phyloP scores from a whole-genome alignment of 1,140 invertebrate species.

The Spodoptera frugiperda region DNA sequence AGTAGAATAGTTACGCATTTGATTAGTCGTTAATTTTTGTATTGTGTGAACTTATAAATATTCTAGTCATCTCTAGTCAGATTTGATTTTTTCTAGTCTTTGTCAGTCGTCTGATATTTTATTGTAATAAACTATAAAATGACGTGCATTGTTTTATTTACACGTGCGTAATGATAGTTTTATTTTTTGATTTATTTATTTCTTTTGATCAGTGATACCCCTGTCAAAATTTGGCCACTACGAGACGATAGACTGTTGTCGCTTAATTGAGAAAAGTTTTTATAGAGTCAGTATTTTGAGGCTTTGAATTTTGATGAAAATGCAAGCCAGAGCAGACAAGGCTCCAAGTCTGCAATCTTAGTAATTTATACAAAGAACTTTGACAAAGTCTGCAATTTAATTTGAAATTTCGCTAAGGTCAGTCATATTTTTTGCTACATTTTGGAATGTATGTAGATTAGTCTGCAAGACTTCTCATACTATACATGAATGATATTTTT shows the following conservation, averaged over 20 bases:
- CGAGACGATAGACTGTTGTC: slow-evolving; percentile 78
- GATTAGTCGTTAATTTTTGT: slow-evolving; percentile 56
- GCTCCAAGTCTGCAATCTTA: slow-evolving; percentile 30
- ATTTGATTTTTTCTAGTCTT: slow-evolving; percentile 56
- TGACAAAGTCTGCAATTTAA: slow-evolving; percentile 39
- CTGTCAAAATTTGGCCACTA: slow-evolving; percentile 71
- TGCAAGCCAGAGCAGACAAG: slow-evolving; percentile 25
- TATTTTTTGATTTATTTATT: slow-evolving; percentile 45
- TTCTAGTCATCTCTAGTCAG: slow-evolving; percentile 83
- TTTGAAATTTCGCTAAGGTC: slow-evolving; percentile 45
- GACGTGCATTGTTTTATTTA: slow-evolving; percentile 80
- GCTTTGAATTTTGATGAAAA: slow-evolving; percentile 63
- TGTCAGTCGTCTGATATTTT: slow-evolving; percentile 60
- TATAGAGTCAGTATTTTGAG: slow-evolving; percentile 75
- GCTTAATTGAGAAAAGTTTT: slow-evolving; percentile 71
- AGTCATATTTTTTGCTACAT: slow-evolving; percentile 45
- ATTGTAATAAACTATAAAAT: slow-evolving; percentile 72
- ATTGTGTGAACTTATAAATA: slow-evolving; percentile 60
- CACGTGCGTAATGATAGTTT: slow-evolving; percentile 44
- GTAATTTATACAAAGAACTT: slow-evolving; percentile 18
- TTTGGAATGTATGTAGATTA: slow-evolving; percentile 30
- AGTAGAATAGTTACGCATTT: slow-evolving; percentile 63
- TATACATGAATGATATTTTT: slow-evolving; percentile 23
- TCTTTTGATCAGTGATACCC: slow-evolving; percentile 51
- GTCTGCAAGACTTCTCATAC: slow-evolving; percentile 20